Evolutionary conservation across 1,140 invertebrate species (phyloP).

Genomic region (Mamestra configurata): DNA sequence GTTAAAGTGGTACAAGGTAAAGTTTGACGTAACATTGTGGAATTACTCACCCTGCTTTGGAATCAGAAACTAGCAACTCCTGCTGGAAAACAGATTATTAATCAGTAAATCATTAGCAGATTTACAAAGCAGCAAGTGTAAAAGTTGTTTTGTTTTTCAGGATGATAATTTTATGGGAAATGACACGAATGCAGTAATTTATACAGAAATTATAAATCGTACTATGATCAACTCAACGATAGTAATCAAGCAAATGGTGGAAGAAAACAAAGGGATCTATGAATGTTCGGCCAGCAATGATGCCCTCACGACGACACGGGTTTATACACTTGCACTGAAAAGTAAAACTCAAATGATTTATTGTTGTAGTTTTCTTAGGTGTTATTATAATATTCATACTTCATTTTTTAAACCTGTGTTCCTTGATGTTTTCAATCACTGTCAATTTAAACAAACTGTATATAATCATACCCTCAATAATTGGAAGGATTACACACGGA

Average conservation of each 20-base stretch:
- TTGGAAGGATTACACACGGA: too few species aligned
- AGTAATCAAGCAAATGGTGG: constrained; percentile 64
- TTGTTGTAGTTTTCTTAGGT: too few species aligned
- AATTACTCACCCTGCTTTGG: neutral
- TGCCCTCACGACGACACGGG: constrained; percentile 42
- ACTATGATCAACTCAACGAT: constrained; percentile 69
- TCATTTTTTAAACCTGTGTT: too few species aligned
- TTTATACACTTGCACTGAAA: constrained; percentile 66
- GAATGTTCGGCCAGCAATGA: constrained; percentile 69
- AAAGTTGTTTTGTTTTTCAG: constrained; percentile 54
- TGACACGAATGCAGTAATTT: constrained; percentile 54
- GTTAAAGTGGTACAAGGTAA: constrained; percentile 78
- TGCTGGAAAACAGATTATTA: too few species aligned
- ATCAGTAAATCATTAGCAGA: too few species aligned
- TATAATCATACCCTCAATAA: too few species aligned
- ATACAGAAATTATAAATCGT: constrained; percentile 59
- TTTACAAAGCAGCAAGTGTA: neutral
- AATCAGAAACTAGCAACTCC: neutral
- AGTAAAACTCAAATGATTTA: constrained; percentile 56
- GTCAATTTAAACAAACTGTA: too few species aligned
- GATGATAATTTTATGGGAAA: constrained; percentile 60
- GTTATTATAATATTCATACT: too few species aligned
- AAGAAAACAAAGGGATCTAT: constrained; percentile 72
- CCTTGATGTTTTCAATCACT: too few species aligned
- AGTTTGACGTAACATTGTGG: constrained; percentile 1